phyloP scores from a whole-genome alignment of 2,888 invertebrate genomes.

The Cephus rjabovi region DNA sequence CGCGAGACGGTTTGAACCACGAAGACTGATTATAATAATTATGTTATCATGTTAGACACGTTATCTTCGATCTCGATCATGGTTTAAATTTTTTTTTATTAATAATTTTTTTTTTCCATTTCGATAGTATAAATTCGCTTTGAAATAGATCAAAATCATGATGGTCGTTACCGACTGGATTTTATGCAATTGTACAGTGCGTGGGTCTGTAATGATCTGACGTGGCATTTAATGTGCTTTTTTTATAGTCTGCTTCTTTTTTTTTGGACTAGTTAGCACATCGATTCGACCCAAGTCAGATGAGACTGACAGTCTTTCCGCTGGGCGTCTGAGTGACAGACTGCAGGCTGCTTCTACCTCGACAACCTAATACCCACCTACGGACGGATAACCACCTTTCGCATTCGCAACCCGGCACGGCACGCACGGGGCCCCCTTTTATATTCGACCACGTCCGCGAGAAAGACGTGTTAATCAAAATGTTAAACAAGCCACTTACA shows the following conservation, averaged over 20 bases:
- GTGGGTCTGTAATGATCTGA: not conserved
- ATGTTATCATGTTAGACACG: not conserved
- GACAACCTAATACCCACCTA: slow-evolving; percentile 66
- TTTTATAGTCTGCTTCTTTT: not conserved
- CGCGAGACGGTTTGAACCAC: slow-evolving; percentile 6
- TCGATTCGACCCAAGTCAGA: slow-evolving; percentile 54
- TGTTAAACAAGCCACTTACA: slow-evolving; percentile 67
- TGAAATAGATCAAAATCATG: not conserved
- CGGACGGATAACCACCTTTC: slow-evolving; percentile 50
- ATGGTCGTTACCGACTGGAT: not conserved
- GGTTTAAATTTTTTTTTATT: not conserved
- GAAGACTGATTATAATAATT: slow-evolving; percentile 9
- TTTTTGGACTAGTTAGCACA: slow-evolving; percentile 42
- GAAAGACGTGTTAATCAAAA: slow-evolving; percentile 66
- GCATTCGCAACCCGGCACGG: slow-evolving; percentile 38
- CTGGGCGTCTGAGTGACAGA: slow-evolving; percentile 45
- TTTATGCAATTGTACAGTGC: not conserved
- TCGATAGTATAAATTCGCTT: not conserved
- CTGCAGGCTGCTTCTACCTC: slow-evolving; percentile 48
- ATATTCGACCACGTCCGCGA: slow-evolving; percentile 36
- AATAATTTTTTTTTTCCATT: not conserved
- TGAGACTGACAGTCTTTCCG: slow-evolving; percentile 53
- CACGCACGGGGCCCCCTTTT: slow-evolving; percentile 19
- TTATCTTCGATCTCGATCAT: not conserved
- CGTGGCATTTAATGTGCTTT: not conserved